Evolutionary conservation across 2,888 invertebrate species (phyloP).

Genomic region (Prenolepis imparis): DNA sequence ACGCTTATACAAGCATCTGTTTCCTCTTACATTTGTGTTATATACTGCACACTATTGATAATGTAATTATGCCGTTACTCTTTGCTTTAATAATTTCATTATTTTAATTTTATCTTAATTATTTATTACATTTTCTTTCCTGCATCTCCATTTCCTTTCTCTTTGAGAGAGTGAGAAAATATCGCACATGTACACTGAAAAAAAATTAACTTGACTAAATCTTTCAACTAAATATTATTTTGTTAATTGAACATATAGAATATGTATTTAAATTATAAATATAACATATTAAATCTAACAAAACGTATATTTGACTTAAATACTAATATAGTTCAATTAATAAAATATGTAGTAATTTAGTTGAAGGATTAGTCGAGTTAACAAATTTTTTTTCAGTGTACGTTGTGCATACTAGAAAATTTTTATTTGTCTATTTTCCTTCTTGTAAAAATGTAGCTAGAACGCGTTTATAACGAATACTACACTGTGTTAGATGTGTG

Average conservation of each 20-base stretch:
- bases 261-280: too few relatives aligned
- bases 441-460: conserved; percentile 24
- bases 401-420: background rate
- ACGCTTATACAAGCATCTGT: conserved; percentile 4
- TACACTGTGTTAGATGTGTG: background rate
- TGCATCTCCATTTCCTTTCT: too few relatives aligned
- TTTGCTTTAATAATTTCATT: background rate
- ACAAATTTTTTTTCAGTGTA: too few relatives aligned
- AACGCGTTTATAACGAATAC: conserved; percentile 19
- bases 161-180: background rate
- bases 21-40: background rate
- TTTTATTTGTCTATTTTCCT: conserved; percentile 42
- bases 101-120: conserved; percentile 15
- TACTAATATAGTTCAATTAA: too few relatives aligned
- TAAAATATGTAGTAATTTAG: too few relatives aligned
- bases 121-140: background rate
- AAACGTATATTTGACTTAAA: too few relatives aligned
- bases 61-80: background rate
- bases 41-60: background rate
- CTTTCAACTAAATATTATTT: too few relatives aligned
- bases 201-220: too few relatives aligned
- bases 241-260: too few relatives aligned
- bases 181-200: background rate
- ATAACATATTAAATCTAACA: too few relatives aligned
- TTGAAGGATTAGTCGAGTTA: too few relatives aligned